A percentile compares a stretch with the other conserved stretches of the same genome.
Evolutionary conservation across 2,113 vertebrate species (phyloP).

Genomic region (Ictidomys tridecemlineatus): DNA sequence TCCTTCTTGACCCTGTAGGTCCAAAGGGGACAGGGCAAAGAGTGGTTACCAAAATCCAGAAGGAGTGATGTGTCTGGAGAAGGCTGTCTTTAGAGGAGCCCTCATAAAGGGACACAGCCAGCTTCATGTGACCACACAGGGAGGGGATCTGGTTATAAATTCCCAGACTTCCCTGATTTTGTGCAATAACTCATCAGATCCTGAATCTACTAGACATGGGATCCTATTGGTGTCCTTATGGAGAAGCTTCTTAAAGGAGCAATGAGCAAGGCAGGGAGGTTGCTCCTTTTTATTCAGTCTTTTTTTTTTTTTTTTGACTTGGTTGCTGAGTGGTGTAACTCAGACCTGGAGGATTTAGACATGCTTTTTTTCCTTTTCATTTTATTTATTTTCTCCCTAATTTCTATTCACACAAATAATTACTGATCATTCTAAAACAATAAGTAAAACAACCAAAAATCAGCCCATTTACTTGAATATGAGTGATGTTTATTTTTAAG

Average conservation of each 20-base stretch:
- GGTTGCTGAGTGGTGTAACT: background rate
- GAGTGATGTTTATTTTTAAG: constrained; percentile 31
- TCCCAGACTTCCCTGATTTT: background rate
- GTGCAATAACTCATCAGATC: background rate
- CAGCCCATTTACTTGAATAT: background rate
- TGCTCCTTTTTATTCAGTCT: background rate
- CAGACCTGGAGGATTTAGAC: background rate
- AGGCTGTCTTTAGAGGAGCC: background rate
- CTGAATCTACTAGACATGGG: background rate
- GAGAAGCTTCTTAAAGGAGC: background rate
- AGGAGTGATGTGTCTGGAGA: background rate
- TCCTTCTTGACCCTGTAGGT: background rate
- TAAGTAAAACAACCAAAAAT: background rate
- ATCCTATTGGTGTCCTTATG: background rate
- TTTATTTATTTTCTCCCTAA: background rate
- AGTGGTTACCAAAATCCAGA: background rate
- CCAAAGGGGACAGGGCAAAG: background rate
- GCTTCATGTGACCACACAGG: background rate
- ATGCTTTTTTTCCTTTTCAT: background rate
- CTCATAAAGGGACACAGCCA: too few relatives aligned
- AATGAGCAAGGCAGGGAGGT: background rate
- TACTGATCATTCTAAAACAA: constrained; percentile 26
- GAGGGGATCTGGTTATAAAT: background rate
- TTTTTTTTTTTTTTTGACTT: background rate
- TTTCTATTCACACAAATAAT: background rate